Evolutionary conservation across 2,888 invertebrate species (phyloP), one percentile per base, ranked within the genome.

Genomic region (Acanthosoma haemorrhoidale): DNA sequence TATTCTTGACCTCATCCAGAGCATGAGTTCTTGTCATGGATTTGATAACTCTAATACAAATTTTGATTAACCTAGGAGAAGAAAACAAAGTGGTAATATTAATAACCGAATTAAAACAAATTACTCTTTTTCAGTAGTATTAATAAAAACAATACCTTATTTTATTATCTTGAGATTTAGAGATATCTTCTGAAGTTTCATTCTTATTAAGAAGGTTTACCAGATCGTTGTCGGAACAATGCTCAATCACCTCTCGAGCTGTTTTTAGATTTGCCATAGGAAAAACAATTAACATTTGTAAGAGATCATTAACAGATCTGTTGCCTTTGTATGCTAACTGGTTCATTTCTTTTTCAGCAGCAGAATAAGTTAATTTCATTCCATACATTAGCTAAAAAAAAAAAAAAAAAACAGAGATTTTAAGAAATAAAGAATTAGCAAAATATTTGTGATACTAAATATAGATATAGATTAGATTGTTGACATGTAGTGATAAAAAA

Each of bases 31-130:
- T 51, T 15, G 60, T 41, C n/a, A 73, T 29, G 1, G 68, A 51
- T 57, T 43, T 66, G n/a, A 72, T 34, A 4, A 72, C 91, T 21
- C 84, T 80, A 6, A 94, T 80, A 69, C 87, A 88, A 77, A 88
- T 86, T 78, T 90, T 88, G 0, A 89, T 79, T 68, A 91, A 79
- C 68, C 88, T 87, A 78, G 51, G 78, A 72, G 73, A 60, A 58
- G 2, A 31, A 21, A 41, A 4, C 2, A 29, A 59, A 16, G 2
- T 29, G 31, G 4, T 57, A 18, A 21, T 57, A 11, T 6, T 4
- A 3, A 32, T 16, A 32, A 59, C 8, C 8, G 2, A 31, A 31
- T 3, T 1, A 1, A 25, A 51, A 51, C 6, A 13, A 29, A 25
- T 0, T 25, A 13, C 13, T 5, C n/a, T n/a, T n/a, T n/a, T 8